Conservation (phyloP, 1,140 invertebrate genomes). For the Tribolium madens region DNA sequence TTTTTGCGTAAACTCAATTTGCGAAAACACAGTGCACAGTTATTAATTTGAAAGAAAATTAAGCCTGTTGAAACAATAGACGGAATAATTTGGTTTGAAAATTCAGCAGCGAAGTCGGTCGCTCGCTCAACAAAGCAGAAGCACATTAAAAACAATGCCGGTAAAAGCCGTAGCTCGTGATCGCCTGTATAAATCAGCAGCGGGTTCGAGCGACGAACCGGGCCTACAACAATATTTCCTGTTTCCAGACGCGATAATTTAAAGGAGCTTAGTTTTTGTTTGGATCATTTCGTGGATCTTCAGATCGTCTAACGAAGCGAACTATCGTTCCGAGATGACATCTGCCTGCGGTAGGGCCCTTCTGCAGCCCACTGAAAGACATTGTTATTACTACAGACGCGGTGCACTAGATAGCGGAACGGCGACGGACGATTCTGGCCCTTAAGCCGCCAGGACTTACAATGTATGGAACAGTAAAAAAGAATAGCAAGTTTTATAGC, state of each 20-base stretch:
- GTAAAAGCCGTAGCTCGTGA: constrained; percentile 33
- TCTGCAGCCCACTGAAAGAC: constrained; percentile 19
- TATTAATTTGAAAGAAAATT: neutral
- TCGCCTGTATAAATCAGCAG: constrained; percentile 43
- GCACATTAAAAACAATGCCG: constrained; percentile 35
- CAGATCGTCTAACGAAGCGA: constrained; percentile 41
- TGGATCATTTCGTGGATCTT: constrained; percentile 29
- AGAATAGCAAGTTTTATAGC: constrained; percentile 50
- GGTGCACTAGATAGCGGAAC: constrained; percentile 20
- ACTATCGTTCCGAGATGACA: constrained; percentile 43
- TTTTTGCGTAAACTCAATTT: too few relatives aligned
- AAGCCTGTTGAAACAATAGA: neutral
- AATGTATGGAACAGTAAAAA: constrained; percentile 51
- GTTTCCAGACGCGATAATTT: constrained; percentile 43
- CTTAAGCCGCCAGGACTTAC: constrained; percentile 37
- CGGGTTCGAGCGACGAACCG: constrained; percentile 5
- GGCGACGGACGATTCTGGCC: constrained; percentile 5
- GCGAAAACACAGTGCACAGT: neutral
- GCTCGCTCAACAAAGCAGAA: constrained; percentile 14
- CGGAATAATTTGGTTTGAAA: neutral
- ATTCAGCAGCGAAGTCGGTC: neutral
- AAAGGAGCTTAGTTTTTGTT: constrained; percentile 44
- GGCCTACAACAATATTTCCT: constrained; percentile 32
- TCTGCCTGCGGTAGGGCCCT: constrained; percentile 35
- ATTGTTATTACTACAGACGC: constrained; percentile 43